phyloP scores from a whole-genome alignment of 2,888 invertebrate species.

The Synergus laeviventris region DNA sequence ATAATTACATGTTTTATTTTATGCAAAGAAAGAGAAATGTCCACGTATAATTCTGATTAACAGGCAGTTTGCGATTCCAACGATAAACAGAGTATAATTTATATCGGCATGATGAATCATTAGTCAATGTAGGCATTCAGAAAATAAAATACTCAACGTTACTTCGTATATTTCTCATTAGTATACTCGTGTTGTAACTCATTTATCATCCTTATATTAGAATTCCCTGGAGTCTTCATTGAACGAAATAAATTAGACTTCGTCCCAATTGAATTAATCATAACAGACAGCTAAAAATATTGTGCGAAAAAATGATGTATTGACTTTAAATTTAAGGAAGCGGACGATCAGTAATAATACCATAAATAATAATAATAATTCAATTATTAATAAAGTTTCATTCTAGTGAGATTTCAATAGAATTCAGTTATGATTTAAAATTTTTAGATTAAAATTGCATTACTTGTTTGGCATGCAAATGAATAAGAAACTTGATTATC shows the following conservation, averaged over 20 bases:
- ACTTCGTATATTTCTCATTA: slow-evolving; percentile 28
- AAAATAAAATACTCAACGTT: slow-evolving; percentile 32
- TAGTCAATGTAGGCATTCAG: slow-evolving; percentile 28
- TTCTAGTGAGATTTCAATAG: background rate
- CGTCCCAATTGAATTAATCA: slow-evolving; percentile 29
- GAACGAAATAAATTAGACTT: slow-evolving; percentile 31
- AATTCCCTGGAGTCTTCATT: slow-evolving; percentile 31
- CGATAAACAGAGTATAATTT: slow-evolving; percentile 10
- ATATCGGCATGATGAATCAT: slow-evolving; percentile 26
- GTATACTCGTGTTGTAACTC: slow-evolving; percentile 14
- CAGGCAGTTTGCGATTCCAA: background rate
- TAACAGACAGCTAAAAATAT: slow-evolving; percentile 15
- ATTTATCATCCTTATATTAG: slow-evolving; percentile 27
- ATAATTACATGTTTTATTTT: background rate
- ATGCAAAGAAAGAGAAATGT: background rate
- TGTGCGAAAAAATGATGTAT: slow-evolving; percentile 26
- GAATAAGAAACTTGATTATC: background rate
- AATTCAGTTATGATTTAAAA: background rate
- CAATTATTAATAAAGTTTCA: background rate
- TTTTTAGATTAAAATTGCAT: background rate
- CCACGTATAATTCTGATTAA: background rate
- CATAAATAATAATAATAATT: too few relatives aligned
- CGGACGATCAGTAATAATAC: slow-evolving; percentile 6
- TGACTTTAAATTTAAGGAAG: slow-evolving; percentile 16
- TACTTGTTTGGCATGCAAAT: background rate